Base-by-base conservation (phyloP, 2,888 invertebrate genomes). In the Helobdella robusta region DNA sequence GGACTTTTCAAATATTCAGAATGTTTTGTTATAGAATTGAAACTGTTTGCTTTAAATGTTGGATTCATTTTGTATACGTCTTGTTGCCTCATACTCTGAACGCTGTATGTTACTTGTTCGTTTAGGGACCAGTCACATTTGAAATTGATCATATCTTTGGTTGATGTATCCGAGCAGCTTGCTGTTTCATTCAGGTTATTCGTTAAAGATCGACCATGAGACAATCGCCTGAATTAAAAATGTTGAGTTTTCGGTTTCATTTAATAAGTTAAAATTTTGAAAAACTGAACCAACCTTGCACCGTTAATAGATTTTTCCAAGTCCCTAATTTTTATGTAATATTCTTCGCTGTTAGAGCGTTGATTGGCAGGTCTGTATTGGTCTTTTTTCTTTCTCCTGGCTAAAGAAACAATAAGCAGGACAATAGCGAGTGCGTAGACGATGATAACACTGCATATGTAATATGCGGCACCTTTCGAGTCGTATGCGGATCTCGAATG, bases 381-480 rank as follows among this genome's bases (percentile, higher is more conserved):
- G 15, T 65, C 60, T 23, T 52, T 60, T 30, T 60, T 48, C n/a
- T 60, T 52, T 1, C 66, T 59, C 25, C 46, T 61, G 1, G 62
- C 61, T 11, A 66, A 58, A 3, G 66, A 66, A n/a, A 54, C 52
- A 20, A 66, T 58, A n/a, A 66, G 36, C 20, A 66, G 28, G 15
- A 62, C 56, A 23, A 66, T 61, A 20, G 66, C 61, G 30, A 66
- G 32, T 15, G 66, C 66, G 44, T 66, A 66, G n/a, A 66, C 66
- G 35, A 62, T 28, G 15, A 66, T 66, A 28, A 66, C 61, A 18
- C 59, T 60, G 32, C 66, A 66, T 59, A 66, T 66, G 66, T 66
- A 66, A 30, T 66, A 66, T 8, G 66, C 66, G 6, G 66, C 66
- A 15, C 66, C 66, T 32, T 54, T 59, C 2, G 66, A 66, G 28